Evolutionary conservation across 2,113 vertebrate species (phyloP).

Genomic region (Zosterops hypoxanthus): DNA sequence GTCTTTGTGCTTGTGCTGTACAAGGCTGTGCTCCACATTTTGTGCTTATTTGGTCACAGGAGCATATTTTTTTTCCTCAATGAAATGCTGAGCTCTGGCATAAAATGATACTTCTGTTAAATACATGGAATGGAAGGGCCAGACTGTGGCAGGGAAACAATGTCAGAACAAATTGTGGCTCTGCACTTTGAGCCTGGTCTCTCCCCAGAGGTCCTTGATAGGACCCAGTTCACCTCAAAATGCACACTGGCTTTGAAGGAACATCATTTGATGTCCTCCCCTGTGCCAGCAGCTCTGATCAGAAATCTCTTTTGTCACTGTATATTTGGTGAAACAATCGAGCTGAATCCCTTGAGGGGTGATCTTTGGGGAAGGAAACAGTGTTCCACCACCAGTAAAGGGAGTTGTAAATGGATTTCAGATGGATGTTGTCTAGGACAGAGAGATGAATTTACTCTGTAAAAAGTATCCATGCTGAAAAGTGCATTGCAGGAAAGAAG

Average conservation of each 20-base stretch:
- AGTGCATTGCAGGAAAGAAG: background rate
- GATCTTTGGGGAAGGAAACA: conserved; percentile 25
- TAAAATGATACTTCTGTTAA: conserved; percentile 26
- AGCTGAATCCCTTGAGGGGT: conserved; percentile 47
- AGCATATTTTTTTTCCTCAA: conserved; percentile 38
- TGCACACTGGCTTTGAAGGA: conserved; percentile 21
- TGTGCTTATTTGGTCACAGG: background rate
- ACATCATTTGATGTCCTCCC: background rate
- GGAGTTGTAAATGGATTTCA: conserved; percentile 58
- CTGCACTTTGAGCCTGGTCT: background rate
- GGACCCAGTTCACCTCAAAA: conserved; percentile 55
- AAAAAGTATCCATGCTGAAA: conserved; percentile 6
- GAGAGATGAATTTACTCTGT: background rate
- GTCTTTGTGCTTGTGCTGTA: background rate
- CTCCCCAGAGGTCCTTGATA: conserved; percentile 13
- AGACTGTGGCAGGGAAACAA: background rate
- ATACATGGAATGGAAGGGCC: background rate
- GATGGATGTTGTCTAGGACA: conserved; percentile 19
- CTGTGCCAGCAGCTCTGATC: conserved; percentile 40
- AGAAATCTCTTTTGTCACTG: conserved; percentile 73
- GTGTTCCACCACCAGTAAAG: conserved; percentile 5
- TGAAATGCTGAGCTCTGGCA: conserved; percentile 9
- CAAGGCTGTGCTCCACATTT: background rate
- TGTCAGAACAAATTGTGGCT: conserved; percentile 49
- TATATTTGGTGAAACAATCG: conserved; percentile 54